Evolutionary conservation across 2,888 invertebrate genomes (phyloP).

Genomic region (Heliconius ismenius): DNA sequence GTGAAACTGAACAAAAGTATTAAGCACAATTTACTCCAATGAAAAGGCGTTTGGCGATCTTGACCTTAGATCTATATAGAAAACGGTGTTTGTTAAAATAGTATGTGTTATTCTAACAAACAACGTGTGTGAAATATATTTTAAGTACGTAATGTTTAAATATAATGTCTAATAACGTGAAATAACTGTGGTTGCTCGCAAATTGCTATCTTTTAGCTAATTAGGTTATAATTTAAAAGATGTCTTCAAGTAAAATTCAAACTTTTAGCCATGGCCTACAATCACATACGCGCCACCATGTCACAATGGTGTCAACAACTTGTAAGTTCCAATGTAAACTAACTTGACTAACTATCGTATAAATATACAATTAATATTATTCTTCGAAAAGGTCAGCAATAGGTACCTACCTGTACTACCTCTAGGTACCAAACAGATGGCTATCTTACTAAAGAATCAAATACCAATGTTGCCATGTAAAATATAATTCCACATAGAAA

Average conservation of each 20-base stretch:
- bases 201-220: background rate
- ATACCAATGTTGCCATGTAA: slow-evolving; percentile 14
- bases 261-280: background rate
- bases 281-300: background rate
- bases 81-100: slow-evolving; percentile 12
- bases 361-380: slow-evolving; percentile 19
- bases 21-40: slow-evolving; percentile 66
- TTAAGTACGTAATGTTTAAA: background rate
- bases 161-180: too few relatives aligned
- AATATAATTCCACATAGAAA: slow-evolving; percentile 28
- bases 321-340: slow-evolving; percentile 11
- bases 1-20: slow-evolving; percentile 51
- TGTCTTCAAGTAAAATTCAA: background rate
- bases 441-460: background rate
- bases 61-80: slow-evolving; percentile 57
- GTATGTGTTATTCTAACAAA: background rate
- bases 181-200: too few relatives aligned
- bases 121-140: background rate
- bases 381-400: slow-evolving; percentile 20
- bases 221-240: background rate
- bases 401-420: background rate
- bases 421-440: slow-evolving; percentile 8
- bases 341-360: slow-evolving; percentile 11
- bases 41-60: slow-evolving; percentile 58
- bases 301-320: slow-evolving; percentile 13